phyloP scores from a whole-genome alignment of 2,888 invertebrate genomes.

The Hirtodrosophila cameraria region DNA sequence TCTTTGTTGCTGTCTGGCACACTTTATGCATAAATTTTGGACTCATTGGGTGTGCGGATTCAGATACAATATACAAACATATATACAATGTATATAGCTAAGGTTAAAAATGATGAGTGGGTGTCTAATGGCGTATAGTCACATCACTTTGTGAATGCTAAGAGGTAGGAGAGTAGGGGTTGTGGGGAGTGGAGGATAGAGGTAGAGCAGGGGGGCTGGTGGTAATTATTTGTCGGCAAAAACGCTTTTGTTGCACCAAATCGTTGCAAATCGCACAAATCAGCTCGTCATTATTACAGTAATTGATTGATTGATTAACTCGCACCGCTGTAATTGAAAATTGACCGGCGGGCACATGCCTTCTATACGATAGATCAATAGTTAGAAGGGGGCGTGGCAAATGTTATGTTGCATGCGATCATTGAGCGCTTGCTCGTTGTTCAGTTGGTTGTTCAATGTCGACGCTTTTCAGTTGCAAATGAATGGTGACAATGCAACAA shows the following conservation, averaged over 20 bases:
- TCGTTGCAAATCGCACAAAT: conserved; percentile 48
- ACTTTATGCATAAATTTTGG: conserved; percentile 67
- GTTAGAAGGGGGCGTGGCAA: conserved; percentile 45
- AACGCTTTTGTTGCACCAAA: conserved; percentile 42
- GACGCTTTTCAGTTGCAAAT: conserved; percentile 66
- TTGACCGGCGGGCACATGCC: conserved; percentile 62
- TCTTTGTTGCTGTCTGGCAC: conserved; percentile 51
- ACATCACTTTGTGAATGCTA: conserved; percentile 4
- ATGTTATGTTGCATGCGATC: conserved; percentile 34
- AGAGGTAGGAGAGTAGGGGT: background rate
- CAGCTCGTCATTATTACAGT: conserved; percentile 69
- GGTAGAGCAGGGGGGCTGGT: too few relatives aligned
- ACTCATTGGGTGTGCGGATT: conserved; percentile 16
- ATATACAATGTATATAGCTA: background rate
- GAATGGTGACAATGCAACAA: conserved; percentile 67
- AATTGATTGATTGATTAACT: conserved; percentile 80
- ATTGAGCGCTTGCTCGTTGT: conserved; percentile 6
- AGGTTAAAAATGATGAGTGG: conserved; percentile 1
- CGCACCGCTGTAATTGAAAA: conserved; percentile 62
- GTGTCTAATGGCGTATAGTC: conserved; percentile 1
- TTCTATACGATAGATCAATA: background rate
- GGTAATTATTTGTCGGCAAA: conserved; percentile 37
- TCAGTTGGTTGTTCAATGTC: conserved; percentile 52
- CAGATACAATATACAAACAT: background rate
- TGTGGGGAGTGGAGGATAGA: conserved; percentile 1